Percentiles rank a stretch among this genome's conserved stretches.
Evolutionary conservation across 2,113 vertebrate genomes (phyloP).

Genomic region (Phrynosoma blainvillii): DNA sequence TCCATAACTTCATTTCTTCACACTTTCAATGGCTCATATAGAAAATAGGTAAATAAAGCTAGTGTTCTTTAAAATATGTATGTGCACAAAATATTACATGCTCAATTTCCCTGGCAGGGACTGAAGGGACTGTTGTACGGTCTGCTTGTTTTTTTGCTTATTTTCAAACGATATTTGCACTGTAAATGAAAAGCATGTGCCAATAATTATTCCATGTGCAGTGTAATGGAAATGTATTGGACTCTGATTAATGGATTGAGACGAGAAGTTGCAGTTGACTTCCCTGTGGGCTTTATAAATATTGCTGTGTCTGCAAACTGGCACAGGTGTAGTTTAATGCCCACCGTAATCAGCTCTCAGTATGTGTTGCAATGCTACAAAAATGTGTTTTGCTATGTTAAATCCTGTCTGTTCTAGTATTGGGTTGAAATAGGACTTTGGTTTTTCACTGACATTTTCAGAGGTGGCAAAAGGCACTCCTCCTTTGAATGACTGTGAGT

Average conservation of each 20-base stretch:
- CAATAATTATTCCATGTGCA: background rate
- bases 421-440: background rate
- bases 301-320: background rate
- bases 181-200: background rate
- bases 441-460: background rate
- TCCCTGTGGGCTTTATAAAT: background rate
- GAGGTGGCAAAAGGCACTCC: background rate
- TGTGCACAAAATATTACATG: background rate
- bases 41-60: slow-evolving; percentile 13
- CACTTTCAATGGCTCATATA: background rate
- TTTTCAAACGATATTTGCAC: background rate
- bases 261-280: background rate
- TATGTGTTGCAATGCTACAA: background rate
- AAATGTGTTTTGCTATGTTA: rapidly evolving
- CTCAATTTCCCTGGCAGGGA: background rate
- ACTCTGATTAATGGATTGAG: slow-evolving; percentile 2
- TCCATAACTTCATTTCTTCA: slow-evolving; percentile 7
- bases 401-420: background rate
- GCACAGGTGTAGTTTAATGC: slow-evolving; percentile 6
- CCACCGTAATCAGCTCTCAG: background rate
- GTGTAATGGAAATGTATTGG: background rate
- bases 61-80: background rate
- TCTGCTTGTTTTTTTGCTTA: background rate
- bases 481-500: background rate
- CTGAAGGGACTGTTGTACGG: background rate